A percentile compares a stretch with the other conserved stretches of the same genome.
These are phyloP conservation scores for Apoda limacodes DNA, from an alignment of 2,888 invertebrate species.

Conservation along the genomic window DNA sequence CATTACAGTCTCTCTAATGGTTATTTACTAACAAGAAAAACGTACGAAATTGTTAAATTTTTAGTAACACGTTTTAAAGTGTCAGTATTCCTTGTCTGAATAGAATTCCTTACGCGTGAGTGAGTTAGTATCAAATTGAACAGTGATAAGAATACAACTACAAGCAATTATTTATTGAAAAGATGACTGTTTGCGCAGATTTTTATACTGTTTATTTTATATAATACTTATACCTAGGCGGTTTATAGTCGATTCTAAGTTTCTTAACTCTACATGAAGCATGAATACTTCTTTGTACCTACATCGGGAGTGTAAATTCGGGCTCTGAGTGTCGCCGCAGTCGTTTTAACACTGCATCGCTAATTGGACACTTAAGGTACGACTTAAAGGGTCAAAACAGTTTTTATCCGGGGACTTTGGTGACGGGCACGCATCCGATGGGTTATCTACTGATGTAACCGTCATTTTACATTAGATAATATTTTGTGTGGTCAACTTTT, in stretches of 20 bases:
- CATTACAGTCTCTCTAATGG: too few species aligned
- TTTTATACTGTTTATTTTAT: slow-evolving; percentile 18
- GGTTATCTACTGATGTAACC: slow-evolving; percentile 4
- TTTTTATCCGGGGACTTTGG: slow-evolving; percentile 49
- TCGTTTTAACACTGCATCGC: slow-evolving; percentile 63
- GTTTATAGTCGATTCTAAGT: too few species aligned
- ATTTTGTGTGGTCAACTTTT: neutral
- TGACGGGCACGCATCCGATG: slow-evolving; percentile 36
- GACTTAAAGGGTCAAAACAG: slow-evolving; percentile 46
- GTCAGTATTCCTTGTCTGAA: too few species aligned
- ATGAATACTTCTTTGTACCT: slow-evolving; percentile 53
- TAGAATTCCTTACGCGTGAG: too few species aligned
- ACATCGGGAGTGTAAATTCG: slow-evolving; percentile 52
- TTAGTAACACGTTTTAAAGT: too few species aligned
- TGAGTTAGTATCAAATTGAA: too few species aligned
- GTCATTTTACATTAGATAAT: neutral
- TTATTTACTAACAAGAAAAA: too few species aligned
- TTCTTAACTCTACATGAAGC: slow-evolving; percentile 30
- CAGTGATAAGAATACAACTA: too few species aligned
- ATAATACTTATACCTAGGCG: slow-evolving; percentile 17
- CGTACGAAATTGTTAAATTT: too few species aligned
- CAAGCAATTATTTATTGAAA: too few species aligned
- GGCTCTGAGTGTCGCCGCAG: slow-evolving; percentile 56
- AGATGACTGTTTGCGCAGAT: too few species aligned
- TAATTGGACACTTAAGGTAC: slow-evolving; percentile 63